Evolutionary conservation across 2,888 invertebrate species (phyloP).

Genomic region (Gnatocerus cornutus): DNA sequence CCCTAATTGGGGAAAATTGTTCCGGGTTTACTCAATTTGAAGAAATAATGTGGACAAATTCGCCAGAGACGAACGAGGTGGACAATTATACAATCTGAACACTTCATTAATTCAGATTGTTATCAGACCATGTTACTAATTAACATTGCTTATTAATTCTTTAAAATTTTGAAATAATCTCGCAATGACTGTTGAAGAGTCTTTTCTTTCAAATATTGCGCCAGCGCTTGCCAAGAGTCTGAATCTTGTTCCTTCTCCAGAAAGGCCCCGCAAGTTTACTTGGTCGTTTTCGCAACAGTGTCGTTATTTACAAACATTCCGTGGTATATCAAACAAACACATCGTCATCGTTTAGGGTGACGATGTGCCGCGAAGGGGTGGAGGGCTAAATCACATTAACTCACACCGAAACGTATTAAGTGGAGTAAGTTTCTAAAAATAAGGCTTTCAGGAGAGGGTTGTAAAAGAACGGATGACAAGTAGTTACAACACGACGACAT

Average conservation of each 20-base stretch:
- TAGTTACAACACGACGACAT: conserved; percentile 66
- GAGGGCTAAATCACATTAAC: conserved; percentile 43
- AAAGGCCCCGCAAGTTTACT: conserved; percentile 36
- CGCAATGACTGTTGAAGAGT: too few relatives aligned
- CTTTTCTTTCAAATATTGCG: too few relatives aligned
- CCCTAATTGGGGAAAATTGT: conserved; percentile 40
- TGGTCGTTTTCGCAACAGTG: conserved; percentile 32
- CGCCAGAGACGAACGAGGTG: conserved; percentile 5
- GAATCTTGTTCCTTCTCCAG: not conserved
- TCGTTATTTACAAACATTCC: conserved; percentile 47
- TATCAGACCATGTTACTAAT: too few relatives aligned
- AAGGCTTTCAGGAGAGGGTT: conserved; percentile 62
- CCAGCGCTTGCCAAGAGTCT: too few relatives aligned
- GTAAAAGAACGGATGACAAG: conserved; percentile 66
- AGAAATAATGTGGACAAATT: conserved; percentile 41
- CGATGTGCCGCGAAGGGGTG: conserved; percentile 23
- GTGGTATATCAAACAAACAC: conserved; percentile 43
- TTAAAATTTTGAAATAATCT: too few relatives aligned
- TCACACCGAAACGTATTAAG: conserved; percentile 49
- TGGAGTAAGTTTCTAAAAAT: conserved; percentile 60
- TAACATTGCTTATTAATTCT: too few relatives aligned
- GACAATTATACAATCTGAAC: conserved; percentile 4
- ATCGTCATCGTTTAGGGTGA: conserved; percentile 40
- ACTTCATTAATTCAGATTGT: conserved; percentile 34
- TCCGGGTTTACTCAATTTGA: conserved; percentile 37